Base-by-base conservation (phyloP, 1,140 invertebrate species). In the Drosophila subpulchrella region DNA sequence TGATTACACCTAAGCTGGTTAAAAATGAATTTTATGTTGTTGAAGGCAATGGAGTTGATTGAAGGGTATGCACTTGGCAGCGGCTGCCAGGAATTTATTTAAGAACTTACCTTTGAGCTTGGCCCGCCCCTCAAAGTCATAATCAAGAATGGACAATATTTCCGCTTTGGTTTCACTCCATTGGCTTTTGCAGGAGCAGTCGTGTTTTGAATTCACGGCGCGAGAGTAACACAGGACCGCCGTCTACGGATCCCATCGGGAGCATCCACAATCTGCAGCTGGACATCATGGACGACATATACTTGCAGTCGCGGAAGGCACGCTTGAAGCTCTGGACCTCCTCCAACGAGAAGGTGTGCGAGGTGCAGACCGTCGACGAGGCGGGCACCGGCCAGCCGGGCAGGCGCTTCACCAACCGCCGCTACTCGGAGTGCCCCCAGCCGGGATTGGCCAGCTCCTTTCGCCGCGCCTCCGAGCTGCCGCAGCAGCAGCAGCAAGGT, bases 271-370 rank as follows among this genome's bases (percentile, higher is more conserved):
- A 97, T 90, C 93, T 97, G 17, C 96, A 97, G 80, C 93, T 97
- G 59, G 96, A 97, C 81, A 97, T 97, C 61, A 97, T 97, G 96
- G 96, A 97, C 78, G 96, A 97, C 81, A 97, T 97, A 39, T 83
- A 83, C 20, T 95, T 97, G 20, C 96, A 96, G 88, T 95, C 96
- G 1, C 93, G 96, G 42, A 97, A 97, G 93, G 96, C 91, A 2
- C 90, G 92, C 46, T 95, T 97, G 93, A 96, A 96, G 92, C 94
- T 97, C 84, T 97, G 96, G 95, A 96, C 96, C 50, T 97, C 96
- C 3, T 95, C 95, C 53, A 95, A 94, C 62, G 96, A 97, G 91
- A 95, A 95, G 65, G 95, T 97, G 1, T 96, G 96, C 88, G 96
- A 97, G 90, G 95, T 97, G 1, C 95, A 96, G 77, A 95, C 96